phyloP scores from a whole-genome alignment of 2,797 vertebrate genomes.

The Periophthalmus magnuspinnatus region DNA sequence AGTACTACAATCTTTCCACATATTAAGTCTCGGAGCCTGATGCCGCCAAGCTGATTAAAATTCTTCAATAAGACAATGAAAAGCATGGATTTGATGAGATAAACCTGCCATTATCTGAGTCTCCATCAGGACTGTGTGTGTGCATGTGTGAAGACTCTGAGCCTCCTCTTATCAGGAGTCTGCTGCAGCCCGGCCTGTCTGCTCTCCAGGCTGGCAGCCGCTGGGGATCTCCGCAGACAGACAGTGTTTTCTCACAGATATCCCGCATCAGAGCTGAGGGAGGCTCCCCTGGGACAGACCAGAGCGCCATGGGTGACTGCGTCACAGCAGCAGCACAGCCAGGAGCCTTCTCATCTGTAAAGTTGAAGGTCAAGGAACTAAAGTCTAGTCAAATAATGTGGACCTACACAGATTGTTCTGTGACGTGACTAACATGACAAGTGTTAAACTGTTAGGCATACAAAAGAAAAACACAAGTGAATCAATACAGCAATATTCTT shows the following conservation, averaged over 20 bases:
- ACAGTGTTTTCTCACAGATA: constrained; percentile 43
- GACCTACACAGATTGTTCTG: constrained; percentile 20
- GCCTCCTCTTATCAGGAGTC: constrained; percentile 43
- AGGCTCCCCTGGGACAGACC: constrained; percentile 53
- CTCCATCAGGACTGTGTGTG: constrained; percentile 19
- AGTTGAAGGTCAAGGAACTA: constrained; percentile 52
- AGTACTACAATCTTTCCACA: constrained; percentile 34
- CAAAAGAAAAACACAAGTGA: background rate
- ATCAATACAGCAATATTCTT: background rate
- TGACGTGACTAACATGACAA: constrained; percentile 20
- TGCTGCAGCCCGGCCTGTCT: constrained; percentile 32
- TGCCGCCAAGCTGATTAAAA: constrained; percentile 17
- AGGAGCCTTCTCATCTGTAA: constrained; percentile 36
- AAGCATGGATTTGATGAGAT: constrained; percentile 17
- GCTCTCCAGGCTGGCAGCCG: constrained; percentile 36
- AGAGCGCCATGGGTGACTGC: constrained; percentile 49
- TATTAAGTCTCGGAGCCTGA: constrained; percentile 1
- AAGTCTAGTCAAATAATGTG: constrained; percentile 32
- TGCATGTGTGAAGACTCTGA: constrained; percentile 19
- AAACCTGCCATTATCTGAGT: constrained; percentile 23
- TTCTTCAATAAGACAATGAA: constrained; percentile 16
- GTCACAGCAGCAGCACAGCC: constrained; percentile 29
- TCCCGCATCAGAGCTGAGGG: constrained; percentile 49
- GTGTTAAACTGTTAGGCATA: background rate
- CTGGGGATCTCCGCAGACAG: constrained; percentile 44